These are phyloP conservation scores for Papilio machaon DNA, from an alignment of 1,140 invertebrate genomes.

Conservation along the genomic window DNA sequence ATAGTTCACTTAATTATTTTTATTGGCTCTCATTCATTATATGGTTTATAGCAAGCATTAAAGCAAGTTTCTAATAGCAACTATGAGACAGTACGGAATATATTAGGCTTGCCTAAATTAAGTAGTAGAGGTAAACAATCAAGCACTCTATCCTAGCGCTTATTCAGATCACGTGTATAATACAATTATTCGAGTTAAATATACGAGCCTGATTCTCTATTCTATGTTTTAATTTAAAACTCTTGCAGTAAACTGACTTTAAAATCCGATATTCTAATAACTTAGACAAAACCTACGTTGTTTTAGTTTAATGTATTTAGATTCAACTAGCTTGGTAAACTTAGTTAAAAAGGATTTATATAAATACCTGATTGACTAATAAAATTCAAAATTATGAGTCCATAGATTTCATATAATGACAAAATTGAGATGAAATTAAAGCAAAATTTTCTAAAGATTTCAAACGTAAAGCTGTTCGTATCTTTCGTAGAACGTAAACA, in stretches of 20 bases:
- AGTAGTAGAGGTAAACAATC: conserved; percentile 8
- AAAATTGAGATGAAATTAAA: background rate
- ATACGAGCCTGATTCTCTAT: conserved; percentile 79
- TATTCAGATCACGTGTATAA: conserved; percentile 80
- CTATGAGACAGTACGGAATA: background rate
- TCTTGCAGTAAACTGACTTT: conserved; percentile 78
- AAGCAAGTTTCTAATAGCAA: background rate
- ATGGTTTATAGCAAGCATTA: background rate
- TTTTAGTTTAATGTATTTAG: too few relatives aligned
- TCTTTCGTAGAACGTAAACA: background rate
- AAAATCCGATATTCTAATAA: conserved; percentile 76
- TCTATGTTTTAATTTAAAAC: conserved; percentile 72
- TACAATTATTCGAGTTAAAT: conserved; percentile 80
- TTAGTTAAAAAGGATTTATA: too few relatives aligned
- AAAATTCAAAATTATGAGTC: background rate
- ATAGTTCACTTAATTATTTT: background rate
- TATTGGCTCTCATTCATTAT: background rate
- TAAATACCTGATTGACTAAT: too few relatives aligned
- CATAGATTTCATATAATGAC: background rate
- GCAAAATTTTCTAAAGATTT: background rate
- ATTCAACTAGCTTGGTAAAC: too few relatives aligned
- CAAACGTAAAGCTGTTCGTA: background rate
- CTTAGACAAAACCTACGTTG: background rate
- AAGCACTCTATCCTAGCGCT: conserved; percentile 41
- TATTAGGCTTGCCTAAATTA: conserved; percentile 24